A percentile compares a stretch with the other conserved stretches of the same genome.
These are phyloP conservation scores for Caenorhabditis inopinata DNA, from an alignment of 1,140 invertebrate genomes.

Conservation along the genomic window DNA sequence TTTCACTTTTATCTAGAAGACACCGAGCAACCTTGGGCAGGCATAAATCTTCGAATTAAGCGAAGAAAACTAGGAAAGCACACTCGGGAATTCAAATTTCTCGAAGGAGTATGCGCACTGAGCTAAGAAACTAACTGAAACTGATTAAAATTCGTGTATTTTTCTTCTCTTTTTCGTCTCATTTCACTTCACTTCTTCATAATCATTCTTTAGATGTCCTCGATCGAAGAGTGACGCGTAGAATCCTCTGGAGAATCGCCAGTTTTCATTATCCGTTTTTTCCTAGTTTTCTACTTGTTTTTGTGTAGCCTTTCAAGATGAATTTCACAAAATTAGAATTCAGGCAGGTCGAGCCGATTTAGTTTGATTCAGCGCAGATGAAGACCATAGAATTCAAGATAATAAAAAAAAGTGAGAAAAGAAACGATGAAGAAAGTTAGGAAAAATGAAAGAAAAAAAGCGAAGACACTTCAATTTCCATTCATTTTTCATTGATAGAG, in stretches of 20 bases:
- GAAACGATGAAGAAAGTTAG: neutral
- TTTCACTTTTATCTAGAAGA: no score
- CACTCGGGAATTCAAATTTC: no score
- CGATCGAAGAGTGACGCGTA: no score
- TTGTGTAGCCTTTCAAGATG: no score
- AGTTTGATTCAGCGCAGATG: no score
- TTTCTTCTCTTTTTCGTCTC: neutral
- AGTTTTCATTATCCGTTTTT: neutral
- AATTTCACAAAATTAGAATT: no score
- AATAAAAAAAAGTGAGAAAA: neutral
- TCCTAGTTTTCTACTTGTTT: neutral
- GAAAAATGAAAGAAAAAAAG: neutral
- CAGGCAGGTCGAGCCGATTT: no score
- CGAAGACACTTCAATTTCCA: constrained; percentile 3
- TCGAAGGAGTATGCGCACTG: no score
- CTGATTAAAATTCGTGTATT: constrained; percentile 12
- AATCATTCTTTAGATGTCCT: neutral
- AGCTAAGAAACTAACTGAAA: neutral
- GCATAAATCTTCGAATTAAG: no score
- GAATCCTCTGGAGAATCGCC: neutral
- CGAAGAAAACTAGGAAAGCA: no score
- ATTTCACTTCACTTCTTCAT: neutral
- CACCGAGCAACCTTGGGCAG: no score
- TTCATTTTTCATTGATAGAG: constrained; percentile 33
- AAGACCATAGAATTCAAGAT: no score